phyloP scores from a whole-genome alignment of 1,140 invertebrate genomes.

The Portunus trituberculatus region DNA sequence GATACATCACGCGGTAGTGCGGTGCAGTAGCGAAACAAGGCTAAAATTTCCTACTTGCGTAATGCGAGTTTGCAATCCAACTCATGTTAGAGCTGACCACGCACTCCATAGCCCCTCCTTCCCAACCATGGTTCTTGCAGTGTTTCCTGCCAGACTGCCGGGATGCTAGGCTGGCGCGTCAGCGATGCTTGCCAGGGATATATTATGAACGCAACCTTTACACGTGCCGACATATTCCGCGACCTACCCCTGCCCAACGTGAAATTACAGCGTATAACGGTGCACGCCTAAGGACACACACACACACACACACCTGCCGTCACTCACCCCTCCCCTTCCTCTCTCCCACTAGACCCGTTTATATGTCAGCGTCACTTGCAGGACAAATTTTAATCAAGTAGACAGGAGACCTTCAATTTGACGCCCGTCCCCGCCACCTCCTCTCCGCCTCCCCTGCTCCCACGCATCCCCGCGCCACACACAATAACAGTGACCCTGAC shows the following conservation, averaged over 20 bases:
- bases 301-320: neutral
- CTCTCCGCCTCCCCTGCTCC: neutral
- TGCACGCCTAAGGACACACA: neutral
- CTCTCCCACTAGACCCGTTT: neutral
- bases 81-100: too few species aligned
- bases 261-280: neutral
- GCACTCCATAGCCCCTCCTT: too few species aligned
- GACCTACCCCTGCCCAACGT: neutral
- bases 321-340: neutral
- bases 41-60: too few species aligned
- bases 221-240: neutral
- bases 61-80: too few species aligned
- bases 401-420: conserved; percentile 9
- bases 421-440: neutral
- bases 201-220: neutral
- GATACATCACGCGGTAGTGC: too few species aligned
- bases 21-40: too few species aligned
- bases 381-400: conserved; percentile 13
- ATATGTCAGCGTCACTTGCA: neutral
- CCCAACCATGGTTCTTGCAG: too few species aligned
- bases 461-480: neutral
- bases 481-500: too few species aligned
- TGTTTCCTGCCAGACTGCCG: too few species aligned
- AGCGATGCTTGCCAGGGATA: too few species aligned
- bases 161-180: too few species aligned